Evolutionary conservation across 2,797 vertebrate species (phyloP), one percentile per base, ranked within the genome.

Genomic region (Sebastes miniatus): DNA sequence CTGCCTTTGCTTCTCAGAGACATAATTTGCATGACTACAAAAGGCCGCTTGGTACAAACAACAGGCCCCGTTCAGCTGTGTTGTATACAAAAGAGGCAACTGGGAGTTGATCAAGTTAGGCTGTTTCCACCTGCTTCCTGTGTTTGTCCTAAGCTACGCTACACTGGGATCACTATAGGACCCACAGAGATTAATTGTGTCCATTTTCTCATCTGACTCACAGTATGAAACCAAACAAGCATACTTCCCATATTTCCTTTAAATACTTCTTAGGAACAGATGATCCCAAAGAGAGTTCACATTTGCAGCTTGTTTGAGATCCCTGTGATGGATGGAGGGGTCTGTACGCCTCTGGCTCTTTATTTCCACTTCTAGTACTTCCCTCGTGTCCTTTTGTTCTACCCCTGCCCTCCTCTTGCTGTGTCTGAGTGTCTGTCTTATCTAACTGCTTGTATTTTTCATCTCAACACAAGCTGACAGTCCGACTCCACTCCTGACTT

Each of bases 391-490:
- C 36, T 73, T 56, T 80, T 78, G 64, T 73, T 69, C 73, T 64
- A 6, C 25, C 27, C 24, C 9, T 25, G 36, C 29, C 12, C 25
- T 34, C 69, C 5, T 22, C 20, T 61, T 29, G 65, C 32, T 39
- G 20, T n/a, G 77, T 73, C 77, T 31, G 29, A 36, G 8, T 8
- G 31, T 73, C 85, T 69, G 78, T 88, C 85, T 77, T 34, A 25
- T 83, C 75, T n/a, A 50, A 67, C 72, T 47, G 69, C 43, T 77
- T 43, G 36, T 25, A 18, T 31, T 75, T 80, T 72, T 43, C 27
- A 66, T n/a, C 32, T 67, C 31, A 80, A 84, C 69, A 24, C 83
- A 74, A 83, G 34, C 32, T 75, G 81, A 87, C 87, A 85, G 77
- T 14, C 36, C 3, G 14, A 47, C 72, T 63, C 59, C 39, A 5